Base-by-base conservation (phyloP, 2,888 invertebrate genomes). In the Metallyticus violacea region DNA sequence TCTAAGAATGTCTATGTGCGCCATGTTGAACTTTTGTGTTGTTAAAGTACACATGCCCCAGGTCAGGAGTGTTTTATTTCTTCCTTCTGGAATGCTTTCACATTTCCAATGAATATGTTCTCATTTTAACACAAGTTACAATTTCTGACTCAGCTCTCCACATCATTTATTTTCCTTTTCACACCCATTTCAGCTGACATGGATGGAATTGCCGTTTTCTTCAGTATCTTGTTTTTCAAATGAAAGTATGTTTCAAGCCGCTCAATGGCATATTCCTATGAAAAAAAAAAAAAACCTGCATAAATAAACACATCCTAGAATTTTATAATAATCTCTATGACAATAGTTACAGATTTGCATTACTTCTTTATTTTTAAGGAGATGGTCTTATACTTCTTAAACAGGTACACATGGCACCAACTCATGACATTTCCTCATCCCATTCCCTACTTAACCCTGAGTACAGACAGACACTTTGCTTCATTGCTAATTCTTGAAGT, bases 261-360 rank as follows among this genome's bases (percentile, higher is more conserved):
- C 7, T 93, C 93, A 0, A 93, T 91, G 0, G 94, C 95, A 90
- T 95, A 96, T 90, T 96, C 96, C 96, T 96, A 91, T 0, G 91
- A 92, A n/a, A n/a, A n/a, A n/a, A n/a, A n/a, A n/a, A n/a, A n/a
- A n/a, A n/a, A n/a, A n/a, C n/a, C n/a, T n/a, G n/a, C n/a, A n/a
- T n/a, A n/a, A n/a, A n/a, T n/a, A n/a, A n/a, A n/a, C n/a, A n/a
- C n/a, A n/a, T n/a, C n/a, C n/a, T n/a, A n/a, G n/a, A n/a, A n/a
- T n/a, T n/a, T n/a, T n/a, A n/a, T n/a, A n/a, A n/a, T n/a, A n/a
- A n/a, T n/a, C n/a, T n/a, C n/a, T n/a, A n/a, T n/a, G n/a, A n/a
- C n/a, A n/a, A n/a, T n/a, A n/a, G n/a, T n/a, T n/a, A n/a, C n/a
- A n/a, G n/a, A n/a, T n/a, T n/a, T n/a, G n/a, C n/a, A n/a, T n/a